Evolutionary conservation across 2,113 vertebrate genomes (phyloP).

Genomic region (Melanostigma gelatinosum): DNA sequence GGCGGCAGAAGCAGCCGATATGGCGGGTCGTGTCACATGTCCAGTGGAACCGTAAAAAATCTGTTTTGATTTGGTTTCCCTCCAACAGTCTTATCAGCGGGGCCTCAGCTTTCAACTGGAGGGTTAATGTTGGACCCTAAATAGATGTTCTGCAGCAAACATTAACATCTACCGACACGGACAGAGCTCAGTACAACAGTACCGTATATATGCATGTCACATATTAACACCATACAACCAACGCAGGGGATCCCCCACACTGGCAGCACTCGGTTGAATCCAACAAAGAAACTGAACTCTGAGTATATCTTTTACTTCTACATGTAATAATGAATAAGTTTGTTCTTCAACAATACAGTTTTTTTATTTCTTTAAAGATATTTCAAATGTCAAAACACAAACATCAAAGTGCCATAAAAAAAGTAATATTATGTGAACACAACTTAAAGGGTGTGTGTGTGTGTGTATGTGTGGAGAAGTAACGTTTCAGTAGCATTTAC

Average conservation of each 20-base stretch:
- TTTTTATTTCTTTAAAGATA: slow-evolving; percentile 12
- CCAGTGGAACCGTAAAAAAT: slow-evolving; percentile 69
- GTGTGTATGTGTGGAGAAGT: neutral
- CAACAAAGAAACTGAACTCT: slow-evolving; percentile 33
- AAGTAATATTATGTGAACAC: slow-evolving; percentile 34
- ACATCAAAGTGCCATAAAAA: slow-evolving; percentile 66
- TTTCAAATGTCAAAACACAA: slow-evolving; percentile 53
- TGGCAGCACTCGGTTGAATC: neutral
- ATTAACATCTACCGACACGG: slow-evolving; percentile 20
- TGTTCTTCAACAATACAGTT: slow-evolving; percentile 45
- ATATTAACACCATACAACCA: slow-evolving; percentile 6
- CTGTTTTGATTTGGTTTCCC: slow-evolving; percentile 72
- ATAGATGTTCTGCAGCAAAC: slow-evolving; percentile 39
- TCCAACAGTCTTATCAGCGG: slow-evolving; percentile 55
- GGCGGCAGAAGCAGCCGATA: slow-evolving; percentile 54
- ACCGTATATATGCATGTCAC: slow-evolving; percentile 19
- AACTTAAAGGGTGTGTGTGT: slow-evolving; percentile 28
- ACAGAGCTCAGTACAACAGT: slow-evolving; percentile 15
- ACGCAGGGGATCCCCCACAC: slow-evolving; percentile 1
- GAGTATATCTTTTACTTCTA: neutral
- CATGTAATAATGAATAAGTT: slow-evolving; percentile 25
- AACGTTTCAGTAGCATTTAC: slow-evolving; percentile 52
- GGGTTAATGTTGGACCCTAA: slow-evolving; percentile 40
- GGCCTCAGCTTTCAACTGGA: slow-evolving; percentile 53
- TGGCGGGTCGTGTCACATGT: slow-evolving; percentile 52